Evolutionary conservation across 2,113 vertebrate species (phyloP).

Genomic region (Chionomys nivalis): DNA sequence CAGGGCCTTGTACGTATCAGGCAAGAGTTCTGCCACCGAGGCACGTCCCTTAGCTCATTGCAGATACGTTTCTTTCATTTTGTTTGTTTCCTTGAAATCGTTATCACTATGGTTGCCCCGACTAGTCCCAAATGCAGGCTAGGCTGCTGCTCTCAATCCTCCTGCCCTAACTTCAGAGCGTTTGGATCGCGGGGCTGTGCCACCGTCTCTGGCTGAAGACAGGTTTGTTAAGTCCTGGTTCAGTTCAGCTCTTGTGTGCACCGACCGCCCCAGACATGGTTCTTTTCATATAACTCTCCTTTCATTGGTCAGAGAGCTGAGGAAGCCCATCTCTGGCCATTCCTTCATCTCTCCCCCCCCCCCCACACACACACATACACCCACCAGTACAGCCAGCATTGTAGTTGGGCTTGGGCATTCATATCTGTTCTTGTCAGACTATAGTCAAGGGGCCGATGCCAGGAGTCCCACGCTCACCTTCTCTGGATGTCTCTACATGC

Average conservation of each 20-base stretch:
- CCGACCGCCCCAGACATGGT: conserved; percentile 19
- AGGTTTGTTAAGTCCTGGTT: neutral
- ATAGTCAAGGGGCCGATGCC: no score
- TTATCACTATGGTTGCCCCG: neutral
- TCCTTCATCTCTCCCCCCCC: neutral
- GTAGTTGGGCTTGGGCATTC: rapidly evolving
- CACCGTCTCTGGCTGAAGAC: neutral
- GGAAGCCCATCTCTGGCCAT: neutral
- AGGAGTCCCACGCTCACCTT: neutral
- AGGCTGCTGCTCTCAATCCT: neutral
- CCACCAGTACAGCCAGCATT: no score
- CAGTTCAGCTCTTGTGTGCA: neutral
- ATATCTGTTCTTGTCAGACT: neutral
- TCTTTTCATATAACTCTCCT: neutral
- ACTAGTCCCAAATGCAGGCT: neutral
- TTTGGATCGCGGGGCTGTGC: neutral
- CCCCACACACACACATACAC: rapidly evolving
- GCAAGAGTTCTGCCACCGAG: neutral
- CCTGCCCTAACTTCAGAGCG: neutral
- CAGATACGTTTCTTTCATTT: neutral
- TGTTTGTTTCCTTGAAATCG: neutral
- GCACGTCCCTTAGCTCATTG: neutral
- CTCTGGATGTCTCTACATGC: neutral
- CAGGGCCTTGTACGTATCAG: neutral
- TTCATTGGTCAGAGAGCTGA: neutral